Conservation (phyloP, 1,140 invertebrate species). For the Drosophila repletoides region DNA sequence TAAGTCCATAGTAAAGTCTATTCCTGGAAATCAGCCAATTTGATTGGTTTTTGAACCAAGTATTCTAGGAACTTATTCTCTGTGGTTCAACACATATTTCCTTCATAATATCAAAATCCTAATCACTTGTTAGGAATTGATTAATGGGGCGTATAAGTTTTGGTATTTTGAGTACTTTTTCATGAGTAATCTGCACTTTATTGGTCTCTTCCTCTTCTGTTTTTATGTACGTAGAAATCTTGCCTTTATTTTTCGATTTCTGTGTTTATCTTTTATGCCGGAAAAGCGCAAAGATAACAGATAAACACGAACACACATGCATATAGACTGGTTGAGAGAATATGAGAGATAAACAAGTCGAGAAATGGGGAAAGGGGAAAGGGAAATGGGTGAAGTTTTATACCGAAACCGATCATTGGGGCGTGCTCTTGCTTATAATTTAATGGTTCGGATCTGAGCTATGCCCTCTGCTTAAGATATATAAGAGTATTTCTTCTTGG, state of each 20-base stretch:
- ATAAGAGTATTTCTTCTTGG: neutral
- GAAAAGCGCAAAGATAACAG: conserved; percentile 70
- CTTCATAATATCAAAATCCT: too few species aligned
- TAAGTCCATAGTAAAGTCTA: too few species aligned
- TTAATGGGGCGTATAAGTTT: too few species aligned
- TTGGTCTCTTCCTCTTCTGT: neutral
- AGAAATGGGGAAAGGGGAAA: conserved; percentile 49
- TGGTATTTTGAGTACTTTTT: too few species aligned
- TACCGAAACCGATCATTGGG: conserved; percentile 51
- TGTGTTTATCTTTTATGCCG: conserved; percentile 68
- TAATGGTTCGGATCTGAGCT: conserved; percentile 49
- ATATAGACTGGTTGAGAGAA: neutral
- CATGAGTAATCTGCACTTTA: conserved; percentile 11
- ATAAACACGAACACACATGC: conserved; percentile 5
- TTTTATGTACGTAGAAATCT: neutral
- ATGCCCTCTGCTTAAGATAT: conserved; percentile 18
- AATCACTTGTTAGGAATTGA: too few species aligned
- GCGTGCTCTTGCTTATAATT: conserved; percentile 63
- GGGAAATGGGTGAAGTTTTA: conserved; percentile 12
- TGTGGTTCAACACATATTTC: too few species aligned
- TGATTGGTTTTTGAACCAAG: too few species aligned
- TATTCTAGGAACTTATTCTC: too few species aligned
- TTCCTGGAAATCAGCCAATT: too few species aligned
- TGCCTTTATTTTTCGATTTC: conserved; percentile 21
- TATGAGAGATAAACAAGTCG: conserved; percentile 28